phyloP scores from a whole-genome alignment of 1,140 invertebrate genomes.

The Zophobas atratus region DNA sequence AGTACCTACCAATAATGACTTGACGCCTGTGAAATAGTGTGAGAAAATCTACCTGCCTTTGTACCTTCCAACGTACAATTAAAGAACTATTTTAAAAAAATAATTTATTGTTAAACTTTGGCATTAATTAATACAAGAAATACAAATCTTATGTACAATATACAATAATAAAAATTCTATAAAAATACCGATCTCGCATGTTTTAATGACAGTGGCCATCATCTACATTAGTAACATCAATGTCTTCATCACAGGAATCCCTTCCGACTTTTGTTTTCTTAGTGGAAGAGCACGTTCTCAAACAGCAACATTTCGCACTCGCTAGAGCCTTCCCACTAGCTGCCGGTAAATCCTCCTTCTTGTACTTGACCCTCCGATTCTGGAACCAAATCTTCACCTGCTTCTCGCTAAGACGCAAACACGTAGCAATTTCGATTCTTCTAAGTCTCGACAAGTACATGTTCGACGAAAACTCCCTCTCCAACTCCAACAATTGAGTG shows the following conservation, averaged over 20 bases:
- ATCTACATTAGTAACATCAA: conserved; percentile 64
- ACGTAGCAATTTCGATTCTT: conserved; percentile 93
- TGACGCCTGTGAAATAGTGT: neutral
- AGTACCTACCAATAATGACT: neutral
- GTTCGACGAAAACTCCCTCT: conserved; percentile 92
- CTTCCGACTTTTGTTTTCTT: conserved; percentile 54
- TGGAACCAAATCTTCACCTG: conserved; percentile 98
- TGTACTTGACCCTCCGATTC: conserved; percentile 91
- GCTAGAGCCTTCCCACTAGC: conserved; percentile 17
- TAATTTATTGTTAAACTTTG: conserved; percentile 53
- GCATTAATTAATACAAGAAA: conserved; percentile 42
- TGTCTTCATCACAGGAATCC: conserved; percentile 62
- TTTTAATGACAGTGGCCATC: conserved; percentile 51
- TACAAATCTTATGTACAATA: conserved; percentile 46
- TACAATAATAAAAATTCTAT: conserved; percentile 37
- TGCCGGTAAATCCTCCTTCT: conserved; percentile 80
- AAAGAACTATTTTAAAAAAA: neutral
- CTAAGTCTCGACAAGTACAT: conserved; percentile 92
- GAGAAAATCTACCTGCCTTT: neutral
- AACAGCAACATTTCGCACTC: conserved; percentile 59
- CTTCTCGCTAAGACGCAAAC: conserved; percentile 90
- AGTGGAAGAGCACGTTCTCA: conserved; percentile 55
- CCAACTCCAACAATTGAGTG: conserved; percentile 91
- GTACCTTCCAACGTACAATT: no score
- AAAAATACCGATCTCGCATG: conserved; percentile 29